Evolutionary conservation across 2,888 invertebrate genomes (phyloP), one percentile per base, ranked within the genome.

Genomic region (Lamellibrachia columna): DNA sequence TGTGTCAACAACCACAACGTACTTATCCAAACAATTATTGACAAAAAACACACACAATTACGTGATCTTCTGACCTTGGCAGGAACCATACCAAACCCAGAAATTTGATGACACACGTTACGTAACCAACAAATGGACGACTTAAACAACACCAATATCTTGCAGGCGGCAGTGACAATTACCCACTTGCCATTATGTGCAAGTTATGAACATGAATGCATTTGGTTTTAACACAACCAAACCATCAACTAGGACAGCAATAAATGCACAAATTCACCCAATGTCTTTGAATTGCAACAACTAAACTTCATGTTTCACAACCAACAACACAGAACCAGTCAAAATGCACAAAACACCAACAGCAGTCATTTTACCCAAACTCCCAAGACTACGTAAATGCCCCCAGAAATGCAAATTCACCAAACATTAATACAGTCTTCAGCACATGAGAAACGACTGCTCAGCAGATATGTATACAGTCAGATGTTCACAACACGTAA

Each of bases 211-310:
- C 15, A 22, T 6, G 75, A 75, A 75, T 75, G 75, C 75, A 75
- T 22, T 15, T 15, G 75, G 75, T 75, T 75, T 22, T 15, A 75
- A 75, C 11, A 15, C 75, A 75, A 75, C 75, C 75, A 75, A 75
- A 75, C 75, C 75, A 22, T 75, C 75, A 75, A 15, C 75, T 75
- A 6, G 15, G 75, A 75, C 11, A 15, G 75, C 75, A 75, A 22
- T 75, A 75, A 75, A 75, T 75, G 75, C 75, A 75, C 75, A 75
- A 75, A 75, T 75, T 75, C 22, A 75, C 75, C 75, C 75, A 22
- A 15, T 75, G 75, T 22, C 6, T 75, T 22, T 75, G 22, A 75
- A 22, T 22, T 22, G 75, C 75, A 75, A 75, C 75, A 75, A 75
- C 75, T 22, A 75, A 75, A 75, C 75, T 75, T 15, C 22, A 75